A percentile compares a stretch with the other conserved stretches of the same genome.
Evolutionary conservation across 2,113 vertebrate species (phyloP).

Genomic region (Ondatra zibethicus): DNA sequence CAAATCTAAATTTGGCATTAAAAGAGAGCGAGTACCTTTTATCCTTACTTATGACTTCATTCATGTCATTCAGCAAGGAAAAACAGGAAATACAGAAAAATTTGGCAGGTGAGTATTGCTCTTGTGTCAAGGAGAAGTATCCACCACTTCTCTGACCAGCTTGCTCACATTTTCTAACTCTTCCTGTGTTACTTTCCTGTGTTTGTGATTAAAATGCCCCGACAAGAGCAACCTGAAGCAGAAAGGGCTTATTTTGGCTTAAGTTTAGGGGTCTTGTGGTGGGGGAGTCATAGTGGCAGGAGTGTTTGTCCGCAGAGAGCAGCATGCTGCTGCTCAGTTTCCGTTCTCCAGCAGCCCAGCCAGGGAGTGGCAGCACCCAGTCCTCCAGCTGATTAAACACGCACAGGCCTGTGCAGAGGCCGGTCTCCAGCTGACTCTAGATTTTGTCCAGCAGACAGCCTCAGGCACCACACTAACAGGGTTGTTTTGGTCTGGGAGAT

Average conservation of each 20-base stretch:
- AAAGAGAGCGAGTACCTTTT: constrained; percentile 98
- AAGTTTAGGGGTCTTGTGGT: not conserved
- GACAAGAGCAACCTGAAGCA: not conserved
- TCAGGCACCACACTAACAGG: not conserved
- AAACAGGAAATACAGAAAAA: constrained; percentile 97
- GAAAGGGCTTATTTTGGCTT: not conserved
- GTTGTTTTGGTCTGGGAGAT: not conserved
- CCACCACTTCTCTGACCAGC: constrained; percentile 12
- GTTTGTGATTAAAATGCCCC: too few relatives aligned
- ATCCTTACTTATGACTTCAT: constrained; percentile 99
- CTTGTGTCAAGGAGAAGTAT: not conserved
- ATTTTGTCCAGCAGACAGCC: not conserved
- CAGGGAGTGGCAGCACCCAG: not conserved
- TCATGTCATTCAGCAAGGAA: constrained; percentile 99
- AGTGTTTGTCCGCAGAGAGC: not conserved
- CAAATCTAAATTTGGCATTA: constrained; percentile 99
- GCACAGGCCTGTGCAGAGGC: too few relatives aligned
- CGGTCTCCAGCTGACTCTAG: not conserved
- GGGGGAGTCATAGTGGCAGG: not conserved
- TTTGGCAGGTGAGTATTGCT: constrained; percentile 93
- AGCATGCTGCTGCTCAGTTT: not conserved
- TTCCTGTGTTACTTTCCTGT: too few relatives aligned
- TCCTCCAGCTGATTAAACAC: too few relatives aligned
- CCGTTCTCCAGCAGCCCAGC: not conserved
- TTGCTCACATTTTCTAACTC: not conserved